Percentiles rank a stretch among this genome's conserved stretches.
Evolutionary conservation across 1,140 invertebrate species (phyloP).

Genomic region (Brachionus plicatilis): DNA sequence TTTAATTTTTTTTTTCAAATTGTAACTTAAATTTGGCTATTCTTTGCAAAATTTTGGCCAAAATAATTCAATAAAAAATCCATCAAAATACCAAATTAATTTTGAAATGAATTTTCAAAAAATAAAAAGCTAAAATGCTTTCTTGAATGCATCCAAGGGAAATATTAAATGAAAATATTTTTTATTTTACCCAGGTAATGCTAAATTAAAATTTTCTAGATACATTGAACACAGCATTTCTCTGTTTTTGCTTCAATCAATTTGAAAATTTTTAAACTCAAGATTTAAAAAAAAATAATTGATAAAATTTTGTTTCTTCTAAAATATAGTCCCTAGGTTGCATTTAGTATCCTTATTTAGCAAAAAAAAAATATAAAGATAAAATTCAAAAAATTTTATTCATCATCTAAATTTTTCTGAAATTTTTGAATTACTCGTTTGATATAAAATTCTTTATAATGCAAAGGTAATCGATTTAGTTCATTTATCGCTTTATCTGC

Average conservation of each 20-base stretch:
- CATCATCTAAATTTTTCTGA: slow-evolving; percentile 1
- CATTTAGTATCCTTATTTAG: background rate
- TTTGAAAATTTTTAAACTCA: background rate
- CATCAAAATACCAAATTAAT: background rate
- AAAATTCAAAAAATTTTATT: background rate
- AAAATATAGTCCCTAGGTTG: background rate
- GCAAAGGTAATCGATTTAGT: slow-evolving; percentile 57
- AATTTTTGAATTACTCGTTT: slow-evolving; percentile 51
- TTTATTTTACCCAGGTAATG: background rate
- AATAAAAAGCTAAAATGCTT: background rate
- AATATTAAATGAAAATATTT: background rate
- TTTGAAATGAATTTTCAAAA: background rate
- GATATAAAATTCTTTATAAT: slow-evolving; percentile 60
- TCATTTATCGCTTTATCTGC: slow-evolving; percentile 57
- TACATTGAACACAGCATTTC: background rate
- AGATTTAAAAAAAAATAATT: background rate
- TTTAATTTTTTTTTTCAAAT: background rate
- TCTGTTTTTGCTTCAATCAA: background rate
- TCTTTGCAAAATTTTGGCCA: background rate
- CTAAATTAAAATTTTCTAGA: background rate
- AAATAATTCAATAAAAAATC: background rate
- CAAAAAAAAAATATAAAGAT: background rate
- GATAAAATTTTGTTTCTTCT: background rate
- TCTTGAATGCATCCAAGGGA: background rate
- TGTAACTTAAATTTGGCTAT: background rate